These are phyloP conservation scores for Lathamus discolor DNA, from an alignment of 2,113 vertebrate genomes.

Conservation along the genomic window DNA sequence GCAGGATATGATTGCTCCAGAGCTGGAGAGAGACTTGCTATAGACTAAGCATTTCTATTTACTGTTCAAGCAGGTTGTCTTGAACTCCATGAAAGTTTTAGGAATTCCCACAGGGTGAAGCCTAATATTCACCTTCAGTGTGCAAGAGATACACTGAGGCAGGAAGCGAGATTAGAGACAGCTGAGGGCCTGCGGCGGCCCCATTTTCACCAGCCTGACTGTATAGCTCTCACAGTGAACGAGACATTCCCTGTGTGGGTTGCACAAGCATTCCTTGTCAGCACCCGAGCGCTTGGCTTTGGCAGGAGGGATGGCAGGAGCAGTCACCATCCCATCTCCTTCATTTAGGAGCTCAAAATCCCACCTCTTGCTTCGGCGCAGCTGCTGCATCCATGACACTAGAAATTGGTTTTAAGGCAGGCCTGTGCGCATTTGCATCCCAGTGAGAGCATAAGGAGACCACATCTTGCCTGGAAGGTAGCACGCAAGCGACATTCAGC, in stretches of 20 bases:
- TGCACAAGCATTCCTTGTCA: background rate
- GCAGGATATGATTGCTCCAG: background rate
- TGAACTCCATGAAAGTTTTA: background rate
- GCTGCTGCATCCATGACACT: rapidly evolving
- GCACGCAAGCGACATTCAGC: rapidly evolving
- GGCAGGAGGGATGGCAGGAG: background rate
- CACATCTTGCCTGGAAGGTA: rapidly evolving
- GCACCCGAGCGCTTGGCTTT: rapidly evolving
- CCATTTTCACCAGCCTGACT: rapidly evolving
- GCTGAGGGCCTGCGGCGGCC: background rate
- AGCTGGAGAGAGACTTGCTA: background rate
- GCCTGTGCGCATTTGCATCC: rapidly evolving
- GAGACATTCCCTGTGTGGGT: rapidly evolving
- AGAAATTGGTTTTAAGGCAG: background rate
- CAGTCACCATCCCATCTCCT: background rate
- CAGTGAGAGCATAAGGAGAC: rapidly evolving
- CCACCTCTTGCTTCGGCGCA: rapidly evolving
- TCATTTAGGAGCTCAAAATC: rapidly evolving
- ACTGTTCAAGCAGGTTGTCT: background rate
- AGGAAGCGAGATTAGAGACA: background rate
- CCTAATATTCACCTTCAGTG: background rate
- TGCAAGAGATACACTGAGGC: background rate
- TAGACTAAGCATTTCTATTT: background rate
- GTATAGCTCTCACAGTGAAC: rapidly evolving
- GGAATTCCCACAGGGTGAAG: background rate